Evolutionary conservation across 2,113 vertebrate genomes (phyloP), one percentile per base, ranked within the genome.

Genomic region (Trachemys scripta): DNA sequence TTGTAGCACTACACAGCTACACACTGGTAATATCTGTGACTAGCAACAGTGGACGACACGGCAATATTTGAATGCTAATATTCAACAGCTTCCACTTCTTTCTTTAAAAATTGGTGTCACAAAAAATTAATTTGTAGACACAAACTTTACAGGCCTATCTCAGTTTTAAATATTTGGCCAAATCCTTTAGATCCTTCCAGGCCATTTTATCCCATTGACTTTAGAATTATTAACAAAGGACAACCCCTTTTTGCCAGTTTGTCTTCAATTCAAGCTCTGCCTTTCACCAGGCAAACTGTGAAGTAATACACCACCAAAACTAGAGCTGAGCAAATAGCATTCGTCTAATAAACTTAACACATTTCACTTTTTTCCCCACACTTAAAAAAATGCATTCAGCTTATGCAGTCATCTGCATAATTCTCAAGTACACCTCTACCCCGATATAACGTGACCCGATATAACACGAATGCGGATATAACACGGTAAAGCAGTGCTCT

Each of bases 61-160:
- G 35, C 0, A 0, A 20, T 2, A 19, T 57, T 83, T 38, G 14
- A 76, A 38, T 0, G 4, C 1, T 84, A 25, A 12, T 51, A 4
- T 35, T 24, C 53, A 45, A 88, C 94, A 10, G 8, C 51, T 84
- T 87, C 83, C 56, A 42, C 5, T 42, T 78, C 20, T 89, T 80
- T 47, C 2, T 16, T 62, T 13, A 11, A 79, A 89, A 84, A 54
- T 0, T 69, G 90, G 35, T 56, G n/a, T 57, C 20, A 8, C 0
- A 0, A 3, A 90, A 56, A 85, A 38, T 75, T 90, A 86, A 14
- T 84, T 35, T 88, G 57, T 86, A 84, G 90, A 85, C 13, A 88
- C 49, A 89, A 89, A 83, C 14, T 62, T 81, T 25, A 1, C 95
- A 9, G 27, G 29, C 82, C 93, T 0, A 0, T 94, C 95, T 91